Conservation (phyloP, 2,797 vertebrate genomes). For the Crotalus adamanteus region DNA sequence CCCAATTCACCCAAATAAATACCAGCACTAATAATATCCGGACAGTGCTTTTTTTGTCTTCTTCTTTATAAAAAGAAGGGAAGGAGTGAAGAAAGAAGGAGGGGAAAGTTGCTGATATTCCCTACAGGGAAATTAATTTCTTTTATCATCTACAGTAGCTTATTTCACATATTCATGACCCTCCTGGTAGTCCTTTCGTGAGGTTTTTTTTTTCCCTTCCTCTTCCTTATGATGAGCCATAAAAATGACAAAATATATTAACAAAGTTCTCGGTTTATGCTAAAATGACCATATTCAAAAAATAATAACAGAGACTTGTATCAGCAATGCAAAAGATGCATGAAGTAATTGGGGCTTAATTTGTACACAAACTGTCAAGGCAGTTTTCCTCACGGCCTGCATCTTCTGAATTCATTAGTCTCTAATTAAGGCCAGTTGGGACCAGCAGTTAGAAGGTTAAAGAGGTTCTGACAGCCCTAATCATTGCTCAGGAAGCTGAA, state of each 20-base stretch:
- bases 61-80: constrained; percentile 2
- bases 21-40: constrained; percentile 57
- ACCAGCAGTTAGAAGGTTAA: constrained; percentile 99
- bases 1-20: constrained; percentile 61
- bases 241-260: constrained; percentile 81
- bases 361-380: constrained; percentile 94
- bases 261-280: constrained; percentile 78
- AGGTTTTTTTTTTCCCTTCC: neutral
- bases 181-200: constrained; percentile 61
- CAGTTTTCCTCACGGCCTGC: constrained; percentile 90
- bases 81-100: constrained; percentile 40
- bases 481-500: constrained; percentile 99
- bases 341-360: constrained; percentile 91
- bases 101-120: constrained; percentile 69
- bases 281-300: constrained; percentile 81
- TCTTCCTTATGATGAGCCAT: constrained; percentile 72
- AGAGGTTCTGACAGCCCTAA: constrained; percentile 99
- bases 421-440: constrained; percentile 99
- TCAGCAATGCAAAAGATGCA: constrained; percentile 83
- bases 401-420: constrained; percentile 99
- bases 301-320: constrained; percentile 84
- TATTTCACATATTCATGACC: constrained; percentile 78
- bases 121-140: constrained; percentile 72
- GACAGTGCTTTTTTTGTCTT: neutral
- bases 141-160: constrained; percentile 74